Conservation (phyloP, 2,113 vertebrate genomes). For the Antigone vipio region DNA sequence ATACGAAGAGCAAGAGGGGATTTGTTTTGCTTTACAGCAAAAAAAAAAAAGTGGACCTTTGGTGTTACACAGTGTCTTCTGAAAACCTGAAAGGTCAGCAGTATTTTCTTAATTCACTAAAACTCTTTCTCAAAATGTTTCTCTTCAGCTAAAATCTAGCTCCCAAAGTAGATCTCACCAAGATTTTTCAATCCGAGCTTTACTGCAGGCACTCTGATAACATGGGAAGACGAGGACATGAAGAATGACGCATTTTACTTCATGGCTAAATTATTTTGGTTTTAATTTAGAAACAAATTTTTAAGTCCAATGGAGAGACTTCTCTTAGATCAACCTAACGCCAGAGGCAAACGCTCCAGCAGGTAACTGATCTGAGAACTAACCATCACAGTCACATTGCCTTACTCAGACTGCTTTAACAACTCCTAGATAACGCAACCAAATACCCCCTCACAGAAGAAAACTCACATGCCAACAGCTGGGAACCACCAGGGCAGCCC, state of each 20-base stretch:
- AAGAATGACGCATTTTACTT: background rate
- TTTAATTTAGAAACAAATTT: slow-evolving; percentile 24
- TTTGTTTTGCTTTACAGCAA: background rate
- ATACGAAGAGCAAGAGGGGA: background rate
- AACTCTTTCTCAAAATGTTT: background rate
- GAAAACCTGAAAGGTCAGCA: background rate
- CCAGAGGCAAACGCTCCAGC: background rate
- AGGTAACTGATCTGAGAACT: background rate
- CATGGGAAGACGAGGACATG: background rate
- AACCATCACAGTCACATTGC: background rate
- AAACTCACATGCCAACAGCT: background rate
- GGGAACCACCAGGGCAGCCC: background rate
- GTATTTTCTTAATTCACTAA: background rate
- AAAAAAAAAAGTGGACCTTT: background rate
- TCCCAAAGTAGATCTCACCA: background rate
- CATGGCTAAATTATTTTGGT: background rate
- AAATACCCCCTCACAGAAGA: background rate
- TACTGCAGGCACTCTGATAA: background rate
- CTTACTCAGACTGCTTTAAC: background rate
- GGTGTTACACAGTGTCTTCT: background rate
- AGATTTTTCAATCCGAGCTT: background rate
- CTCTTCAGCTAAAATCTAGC: background rate
- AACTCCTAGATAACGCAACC: background rate
- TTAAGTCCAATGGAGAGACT: background rate
- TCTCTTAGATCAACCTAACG: background rate